phyloP scores from a whole-genome alignment of 2,888 invertebrate species.

The Epinotia brunnichana region DNA sequence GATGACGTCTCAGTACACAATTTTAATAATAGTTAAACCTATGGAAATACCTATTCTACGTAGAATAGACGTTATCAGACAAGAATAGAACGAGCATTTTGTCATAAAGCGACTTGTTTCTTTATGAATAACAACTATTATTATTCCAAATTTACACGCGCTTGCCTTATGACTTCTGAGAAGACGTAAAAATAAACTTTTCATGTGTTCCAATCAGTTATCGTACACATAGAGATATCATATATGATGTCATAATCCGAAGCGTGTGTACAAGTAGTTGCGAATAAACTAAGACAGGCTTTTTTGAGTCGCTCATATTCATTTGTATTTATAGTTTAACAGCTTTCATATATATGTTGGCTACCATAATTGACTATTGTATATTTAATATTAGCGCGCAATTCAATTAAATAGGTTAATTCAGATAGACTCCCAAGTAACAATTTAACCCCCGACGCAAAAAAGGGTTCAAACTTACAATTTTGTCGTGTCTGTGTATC shows the following conservation, averaged over 20 bases:
- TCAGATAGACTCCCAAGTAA: no score
- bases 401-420: no score
- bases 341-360: no score
- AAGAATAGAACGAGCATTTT: constrained; percentile 1
- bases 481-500: no score
- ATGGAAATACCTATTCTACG: background rate
- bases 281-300: no score
- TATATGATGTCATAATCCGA: constrained; percentile 9
- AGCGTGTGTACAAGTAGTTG: background rate
- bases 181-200: constrained; percentile 16
- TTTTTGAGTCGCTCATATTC: no score
- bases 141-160: constrained; percentile 14
- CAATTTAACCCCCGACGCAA: no score
- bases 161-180: constrained; percentile 9
- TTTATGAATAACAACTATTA: background rate
- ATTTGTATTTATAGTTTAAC: no score
- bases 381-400: no score
- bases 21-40: background rate
- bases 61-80: background rate
- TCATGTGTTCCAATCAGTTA: constrained; percentile 3
- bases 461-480: no score
- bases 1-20: background rate
- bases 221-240: background rate
- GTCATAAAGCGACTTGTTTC: background rate
- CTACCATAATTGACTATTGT: no score